phyloP scores from a whole-genome alignment of 37 sponge, comb jelly and placozoan species.

The Axinella damicornis region DNA sequence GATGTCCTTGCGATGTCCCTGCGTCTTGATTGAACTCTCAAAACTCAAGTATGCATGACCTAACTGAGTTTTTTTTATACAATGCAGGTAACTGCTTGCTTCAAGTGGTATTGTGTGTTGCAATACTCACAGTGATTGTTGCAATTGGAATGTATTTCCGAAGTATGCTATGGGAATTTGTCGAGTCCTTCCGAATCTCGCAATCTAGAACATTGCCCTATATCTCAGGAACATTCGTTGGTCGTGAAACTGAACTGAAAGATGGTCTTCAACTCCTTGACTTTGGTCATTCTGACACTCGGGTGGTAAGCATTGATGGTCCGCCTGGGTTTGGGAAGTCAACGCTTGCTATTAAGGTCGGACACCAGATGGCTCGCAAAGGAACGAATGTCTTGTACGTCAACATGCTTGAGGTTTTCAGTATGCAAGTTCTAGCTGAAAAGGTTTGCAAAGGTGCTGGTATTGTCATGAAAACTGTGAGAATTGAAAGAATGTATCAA shows the following conservation, averaged over 20 bases:
- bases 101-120: too few species aligned
- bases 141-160: neutral
- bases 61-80: too few species aligned
- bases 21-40: too few species aligned
- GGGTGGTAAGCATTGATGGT: neutral
- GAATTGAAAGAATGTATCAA: neutral
- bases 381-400: neutral
- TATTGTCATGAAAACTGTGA: neutral
- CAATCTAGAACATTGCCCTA: neutral
- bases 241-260: conserved; percentile 1
- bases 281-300: neutral
- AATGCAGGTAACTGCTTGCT: too few species aligned
- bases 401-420: neutral
- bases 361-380: neutral
- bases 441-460: too few species aligned
- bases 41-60: too few species aligned
- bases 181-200: neutral
- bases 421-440: too few species aligned
- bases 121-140: neutral
- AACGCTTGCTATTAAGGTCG: neutral
- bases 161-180: neutral
- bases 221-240: neutral
- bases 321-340: conserved; percentile 4
- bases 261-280: neutral
- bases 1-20: too few species aligned